Base-by-base conservation (phyloP, 1,140 invertebrate genomes). In the Cyrtorhinus lividipennis region DNA sequence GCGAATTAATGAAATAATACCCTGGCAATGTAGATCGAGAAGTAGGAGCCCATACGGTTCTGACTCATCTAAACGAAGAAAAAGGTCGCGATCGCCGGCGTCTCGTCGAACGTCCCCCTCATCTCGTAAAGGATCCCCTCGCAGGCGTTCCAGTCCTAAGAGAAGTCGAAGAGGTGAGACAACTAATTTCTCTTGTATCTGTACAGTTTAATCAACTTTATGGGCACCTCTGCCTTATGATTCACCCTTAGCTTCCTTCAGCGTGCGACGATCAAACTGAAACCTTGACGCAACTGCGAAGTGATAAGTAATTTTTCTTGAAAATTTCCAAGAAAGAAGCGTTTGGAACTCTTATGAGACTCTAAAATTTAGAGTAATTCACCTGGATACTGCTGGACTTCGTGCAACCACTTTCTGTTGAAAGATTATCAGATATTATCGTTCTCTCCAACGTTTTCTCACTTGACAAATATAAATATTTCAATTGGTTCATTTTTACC, bases 1-100 rank as follows among this genome's bases (percentile, higher is more conserved):
- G n/a, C 8, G 8, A 10, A 10, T 44, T 53, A 53, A 20, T 53
- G 48, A 5, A 5, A 22, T 53, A 10, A 10, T 13, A 10, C 10
- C 20, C 48, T 53, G 10, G 18, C 20, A 53, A 12, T 53, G 10
- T 53, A 67, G 66, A 24, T 67, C 66, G 30, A 57, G 65, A 56
- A 67, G 66, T 64, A n/a, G 66, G 18, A 66, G 64, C 25, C 66
- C 66, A 22, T 59, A 56, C 56, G 58, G 56, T 13, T 61, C 62
- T 1, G 27, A 56, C 24, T 25, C 25, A 22, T 65, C 64, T 20
- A n/a, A 48, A 26, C 23, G 64, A 56, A 12, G 59, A 24, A 56
- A 59, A 24, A 2, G 58, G 25, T 62, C 59, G 1, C 24, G 23
- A n/a, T 62, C 48, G 24, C 53, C 64, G 25, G 23, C 23, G 1